Percentiles rank a stretch among this genome's conserved stretches.
Conservation (phyloP, 2,113 vertebrate species). For the human (Homo sapiens) region DNA sequence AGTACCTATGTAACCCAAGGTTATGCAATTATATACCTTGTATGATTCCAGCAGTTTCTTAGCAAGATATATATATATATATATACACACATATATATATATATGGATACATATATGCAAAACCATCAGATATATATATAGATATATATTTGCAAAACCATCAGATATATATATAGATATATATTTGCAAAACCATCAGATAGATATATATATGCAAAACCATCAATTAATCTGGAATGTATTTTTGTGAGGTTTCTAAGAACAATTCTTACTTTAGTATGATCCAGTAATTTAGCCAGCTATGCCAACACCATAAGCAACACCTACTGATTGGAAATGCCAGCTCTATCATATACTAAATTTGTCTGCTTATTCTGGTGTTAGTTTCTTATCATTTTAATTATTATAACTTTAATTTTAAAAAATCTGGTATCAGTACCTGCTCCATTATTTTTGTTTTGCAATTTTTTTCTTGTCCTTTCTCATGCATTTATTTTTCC, state of each 20-base stretch:
- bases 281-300: neutral
- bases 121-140: neutral
- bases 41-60: neutral
- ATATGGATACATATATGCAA: rapidly evolving
- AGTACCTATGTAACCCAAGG: neutral
- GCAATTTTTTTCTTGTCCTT: neutral
- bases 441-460: neutral
- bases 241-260: neutral
- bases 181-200: rapidly evolving
- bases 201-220: no score
- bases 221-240: neutral
- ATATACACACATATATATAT: neutral
- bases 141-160: rapidly evolving
- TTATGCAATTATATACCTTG: neutral
- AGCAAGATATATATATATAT: neutral
- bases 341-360: neutral
- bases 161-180: neutral
- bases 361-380: neutral
- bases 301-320: no score
- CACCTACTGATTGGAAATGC: neutral
- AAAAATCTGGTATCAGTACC: neutral
- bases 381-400: neutral
- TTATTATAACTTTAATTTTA: neutral
- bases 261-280: neutral
- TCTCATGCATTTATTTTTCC: neutral